Evolutionary conservation across 2,888 invertebrate genomes (phyloP), one percentile per base, ranked within the genome.

Genomic region (Catocala fraxini): DNA sequence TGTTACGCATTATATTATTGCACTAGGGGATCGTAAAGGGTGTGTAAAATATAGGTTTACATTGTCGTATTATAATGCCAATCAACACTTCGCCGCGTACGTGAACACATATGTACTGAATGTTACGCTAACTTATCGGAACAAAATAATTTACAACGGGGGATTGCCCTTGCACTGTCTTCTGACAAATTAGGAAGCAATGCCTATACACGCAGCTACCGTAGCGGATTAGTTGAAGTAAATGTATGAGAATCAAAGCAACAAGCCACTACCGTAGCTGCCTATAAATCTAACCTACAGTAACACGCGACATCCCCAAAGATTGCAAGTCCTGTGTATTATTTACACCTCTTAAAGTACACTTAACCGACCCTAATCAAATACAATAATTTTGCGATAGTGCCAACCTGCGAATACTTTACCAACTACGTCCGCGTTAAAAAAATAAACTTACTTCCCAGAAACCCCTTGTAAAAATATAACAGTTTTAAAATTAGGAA

Each of bases 271-370:
- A 5, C 39, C 12, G 9, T 35, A 35, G n/a, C n/a, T n/a, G 49
- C 35, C 35, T 15, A 6, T 10, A 2, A 41, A 46, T 9, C 33
- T 6, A 46, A 48, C 15, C 49, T 39, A 51, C 48, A 68, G 59
- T 68, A 61, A 76, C 67, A 74, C 69, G 69, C 73, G 64, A 55
- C 67, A 73, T 75, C 71, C 76, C 73, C 69, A 59, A 68, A 62
- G 66, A 71, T 70, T 66, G 83, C 81, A 84, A 76, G 79, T 85
- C 83, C 82, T 84, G 90, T 91, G 91, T 90, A 86, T 84, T 90
- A 93, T 93, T 89, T 93, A 93, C 93, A 93, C 91, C 82, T 84
- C 86, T 89, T 92, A 83, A 80, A 87, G 75, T 91, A 92, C 87
- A 82, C 88, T 89, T 90, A 89, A 82, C 79, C 80, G 70, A 88